Percentiles rank a stretch among this genome's conserved stretches.
Conservation (phyloP, 2,888 invertebrate species). For the Pollenia labialis region DNA sequence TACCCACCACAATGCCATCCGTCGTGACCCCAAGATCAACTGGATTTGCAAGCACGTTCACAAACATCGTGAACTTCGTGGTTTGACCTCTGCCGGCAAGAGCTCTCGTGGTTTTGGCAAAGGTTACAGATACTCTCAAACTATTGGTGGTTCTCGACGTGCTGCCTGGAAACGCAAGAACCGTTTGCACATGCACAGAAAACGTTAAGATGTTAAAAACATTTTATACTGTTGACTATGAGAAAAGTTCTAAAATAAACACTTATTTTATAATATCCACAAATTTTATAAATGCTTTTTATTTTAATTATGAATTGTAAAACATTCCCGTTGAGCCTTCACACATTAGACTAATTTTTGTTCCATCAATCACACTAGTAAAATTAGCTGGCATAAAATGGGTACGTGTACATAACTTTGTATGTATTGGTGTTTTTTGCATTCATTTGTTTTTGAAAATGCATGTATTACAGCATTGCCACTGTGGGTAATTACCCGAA, state of each 20-base stretch:
- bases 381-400: too few species aligned
- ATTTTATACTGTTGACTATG: background rate
- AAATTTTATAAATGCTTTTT: background rate
- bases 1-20: slow-evolving; percentile 88
- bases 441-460: too few species aligned
- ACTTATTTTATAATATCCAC: slow-evolving; percentile 41
- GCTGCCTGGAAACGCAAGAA: slow-evolving; percentile 98
- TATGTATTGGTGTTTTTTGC: too few species aligned
- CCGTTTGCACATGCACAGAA: slow-evolving; percentile 96
- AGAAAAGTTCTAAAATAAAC: slow-evolving; percentile 14
- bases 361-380: too few species aligned
- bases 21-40: slow-evolving; percentile 97
- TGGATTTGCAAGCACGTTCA: slow-evolving; percentile 99
- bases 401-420: too few species aligned
- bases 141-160: slow-evolving; percentile 97
- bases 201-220: slow-evolving; percentile 89
- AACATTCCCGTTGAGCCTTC: too few species aligned
- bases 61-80: slow-evolving; percentile 99
- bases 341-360: too few species aligned
- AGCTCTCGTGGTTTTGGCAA: slow-evolving; percentile 98
- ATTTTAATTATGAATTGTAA: too few species aligned
- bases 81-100: slow-evolving; percentile 97
- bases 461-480: too few species aligned
- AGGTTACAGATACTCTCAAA: slow-evolving; percentile 97
- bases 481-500: too few species aligned